A percentile compares a stretch with the other conserved stretches of the same genome.
These are phyloP conservation scores for Xenentodon cancila DNA, from an alignment of 2,797 vertebrate species.

Conservation along the genomic window DNA sequence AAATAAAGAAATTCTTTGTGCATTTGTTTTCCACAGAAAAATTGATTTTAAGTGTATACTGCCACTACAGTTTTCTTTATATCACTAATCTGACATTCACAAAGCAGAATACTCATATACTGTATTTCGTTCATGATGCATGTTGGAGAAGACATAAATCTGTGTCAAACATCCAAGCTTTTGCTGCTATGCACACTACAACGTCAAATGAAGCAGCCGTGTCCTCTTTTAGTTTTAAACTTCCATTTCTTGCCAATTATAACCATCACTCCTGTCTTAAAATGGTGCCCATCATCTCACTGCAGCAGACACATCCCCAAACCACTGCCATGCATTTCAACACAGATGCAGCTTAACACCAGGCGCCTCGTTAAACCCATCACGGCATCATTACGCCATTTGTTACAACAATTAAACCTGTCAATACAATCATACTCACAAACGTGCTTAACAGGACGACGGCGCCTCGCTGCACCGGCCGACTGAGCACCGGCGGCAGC, in stretches of 20 bases:
- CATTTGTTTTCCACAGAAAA: neutral
- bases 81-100: neutral
- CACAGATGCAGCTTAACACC: constrained; percentile 5
- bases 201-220: constrained; percentile 23
- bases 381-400: constrained; percentile 20
- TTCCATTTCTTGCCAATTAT: constrained; percentile 55
- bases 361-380: constrained; percentile 15
- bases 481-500: constrained; percentile 25
- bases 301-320: constrained; percentile 56
- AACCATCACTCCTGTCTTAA: constrained; percentile 60
- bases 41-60: too few relatives aligned
- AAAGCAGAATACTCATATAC: constrained; percentile 7
- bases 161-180: constrained; percentile 3
- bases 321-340: constrained; percentile 30
- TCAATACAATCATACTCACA: constrained; percentile 57
- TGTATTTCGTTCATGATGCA: constrained; percentile 8
- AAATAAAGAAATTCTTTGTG: too few relatives aligned
- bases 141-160: constrained; percentile 4
- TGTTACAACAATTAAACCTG: constrained; percentile 17
- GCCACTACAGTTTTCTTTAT: neutral
- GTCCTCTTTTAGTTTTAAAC: constrained; percentile 14
- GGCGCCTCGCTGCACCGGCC: neutral
- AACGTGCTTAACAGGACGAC: constrained; percentile 23
- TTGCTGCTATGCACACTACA: constrained; percentile 12
- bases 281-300: constrained; percentile 71